Evolutionary conservation across 2,113 vertebrate genomes (phyloP).

Genomic region (Cyrtonyx montezumae): DNA sequence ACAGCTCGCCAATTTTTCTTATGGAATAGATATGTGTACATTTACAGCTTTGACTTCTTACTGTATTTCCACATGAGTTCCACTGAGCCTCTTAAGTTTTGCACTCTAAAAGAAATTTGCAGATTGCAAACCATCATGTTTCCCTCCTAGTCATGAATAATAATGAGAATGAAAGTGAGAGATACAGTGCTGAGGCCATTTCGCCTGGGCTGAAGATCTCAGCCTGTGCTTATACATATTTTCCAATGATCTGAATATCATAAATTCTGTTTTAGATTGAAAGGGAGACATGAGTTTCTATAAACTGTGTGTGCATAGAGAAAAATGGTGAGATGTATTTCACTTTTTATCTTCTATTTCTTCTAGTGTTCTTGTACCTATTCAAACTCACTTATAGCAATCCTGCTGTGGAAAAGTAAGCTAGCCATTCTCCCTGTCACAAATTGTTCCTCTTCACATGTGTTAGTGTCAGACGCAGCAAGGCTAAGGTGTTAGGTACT

Average conservation of each 20-base stretch:
- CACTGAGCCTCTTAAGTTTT: conserved; percentile 38
- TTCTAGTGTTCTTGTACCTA: conserved; percentile 26
- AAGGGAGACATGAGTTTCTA: conserved; percentile 43
- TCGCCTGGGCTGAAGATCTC: conserved; percentile 58
- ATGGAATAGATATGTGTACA: background rate
- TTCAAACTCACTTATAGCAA: conserved; percentile 41
- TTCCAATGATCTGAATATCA: conserved; percentile 66
- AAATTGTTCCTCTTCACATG: conserved; percentile 33
- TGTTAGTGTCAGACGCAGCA: conserved; percentile 25
- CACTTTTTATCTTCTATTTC: conserved; percentile 40
- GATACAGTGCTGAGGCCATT: conserved; percentile 60
- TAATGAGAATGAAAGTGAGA: conserved; percentile 59
- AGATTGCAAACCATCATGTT: conserved; percentile 68
- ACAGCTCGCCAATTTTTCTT: conserved; percentile 14
- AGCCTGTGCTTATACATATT: conserved; percentile 50
- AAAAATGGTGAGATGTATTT: background rate
- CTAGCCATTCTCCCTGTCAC: background rate
- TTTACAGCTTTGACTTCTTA: conserved; percentile 25
- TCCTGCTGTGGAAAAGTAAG: conserved; percentile 34
- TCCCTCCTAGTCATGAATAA: conserved; percentile 67
- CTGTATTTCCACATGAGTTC: conserved; percentile 60
- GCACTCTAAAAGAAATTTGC: conserved; percentile 69
- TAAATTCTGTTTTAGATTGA: conserved; percentile 57
- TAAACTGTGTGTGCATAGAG: conserved; percentile 33
- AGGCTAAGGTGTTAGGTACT: background rate